Conservation (phyloP, 2,113 vertebrate genomes). For the Sterrhoptilus dennistouni region DNA sequence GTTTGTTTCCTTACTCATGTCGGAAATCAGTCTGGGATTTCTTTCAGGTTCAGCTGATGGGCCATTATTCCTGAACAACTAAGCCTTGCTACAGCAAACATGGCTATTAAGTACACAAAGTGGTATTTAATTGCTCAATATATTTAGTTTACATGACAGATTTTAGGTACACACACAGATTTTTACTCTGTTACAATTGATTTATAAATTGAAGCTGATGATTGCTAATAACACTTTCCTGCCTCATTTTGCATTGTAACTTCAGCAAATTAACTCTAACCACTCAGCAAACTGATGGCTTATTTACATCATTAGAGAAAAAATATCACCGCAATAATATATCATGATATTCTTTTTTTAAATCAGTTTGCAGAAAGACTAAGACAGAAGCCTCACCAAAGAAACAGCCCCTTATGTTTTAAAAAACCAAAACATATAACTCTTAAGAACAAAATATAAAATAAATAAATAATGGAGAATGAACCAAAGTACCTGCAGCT, state of each 20-base stretch:
- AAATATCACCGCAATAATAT: not conserved
- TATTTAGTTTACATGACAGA: not conserved
- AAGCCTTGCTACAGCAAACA: not conserved
- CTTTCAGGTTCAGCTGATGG: not conserved
- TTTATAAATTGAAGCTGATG: not conserved
- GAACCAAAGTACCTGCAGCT: not conserved
- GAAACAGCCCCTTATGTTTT: not conserved
- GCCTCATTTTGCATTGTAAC: not conserved
- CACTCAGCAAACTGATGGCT: not conserved
- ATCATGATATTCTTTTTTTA: not conserved
- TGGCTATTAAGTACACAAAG: not conserved
- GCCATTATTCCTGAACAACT: not conserved
- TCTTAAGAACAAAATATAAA: not conserved
- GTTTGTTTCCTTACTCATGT: not conserved
- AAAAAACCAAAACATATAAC: not conserved
- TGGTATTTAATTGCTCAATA: not conserved
- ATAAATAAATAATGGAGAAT: not conserved
- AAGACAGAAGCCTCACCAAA: not conserved
- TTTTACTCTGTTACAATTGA: not conserved
- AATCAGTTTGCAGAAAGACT: not conserved
- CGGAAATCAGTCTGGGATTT: not conserved
- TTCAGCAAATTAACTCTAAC: not conserved
- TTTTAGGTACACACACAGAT: not conserved
- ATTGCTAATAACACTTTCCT: not conserved
- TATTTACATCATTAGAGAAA: not conserved